Conservation (phyloP, 2,888 invertebrate species). For the Melitaea athalia region DNA sequence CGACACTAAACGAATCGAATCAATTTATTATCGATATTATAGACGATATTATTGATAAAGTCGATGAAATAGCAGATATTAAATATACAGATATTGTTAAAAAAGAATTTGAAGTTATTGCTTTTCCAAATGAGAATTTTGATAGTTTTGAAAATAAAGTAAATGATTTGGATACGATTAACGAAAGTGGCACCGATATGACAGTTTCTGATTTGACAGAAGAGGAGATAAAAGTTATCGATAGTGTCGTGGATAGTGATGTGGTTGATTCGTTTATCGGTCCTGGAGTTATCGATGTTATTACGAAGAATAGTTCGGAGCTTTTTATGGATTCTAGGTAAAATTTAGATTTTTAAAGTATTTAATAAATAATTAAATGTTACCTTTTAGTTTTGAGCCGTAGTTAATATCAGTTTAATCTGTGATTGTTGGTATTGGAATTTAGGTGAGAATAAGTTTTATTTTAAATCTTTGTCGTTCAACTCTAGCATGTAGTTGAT, state of each 20-base stretch:
- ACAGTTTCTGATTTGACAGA: slow-evolving; percentile 43
- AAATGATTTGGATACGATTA: slow-evolving; percentile 62
- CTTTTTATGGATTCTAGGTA: slow-evolving; percentile 51
- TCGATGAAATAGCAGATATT: slow-evolving; percentile 50
- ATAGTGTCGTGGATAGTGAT: slow-evolving; percentile 51
- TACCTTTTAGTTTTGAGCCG: background rate
- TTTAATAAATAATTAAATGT: background rate
- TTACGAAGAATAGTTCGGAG: slow-evolving; percentile 13
- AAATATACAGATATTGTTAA: slow-evolving; percentile 36
- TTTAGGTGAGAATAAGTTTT: no score
- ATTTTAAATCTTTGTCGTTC: no score
- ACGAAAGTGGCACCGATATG: slow-evolving; percentile 54
- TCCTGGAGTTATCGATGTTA: slow-evolving; percentile 33
- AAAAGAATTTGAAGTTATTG: slow-evolving; percentile 63
- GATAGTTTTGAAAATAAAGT: slow-evolving; percentile 39
- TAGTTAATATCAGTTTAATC: background rate
- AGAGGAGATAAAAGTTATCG: slow-evolving; percentile 49
- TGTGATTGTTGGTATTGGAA: no score
- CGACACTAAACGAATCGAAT: slow-evolving; percentile 38
- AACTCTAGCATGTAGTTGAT: no score
- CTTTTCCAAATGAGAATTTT: slow-evolving; percentile 46
- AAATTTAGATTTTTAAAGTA: background rate
- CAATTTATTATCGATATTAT: slow-evolving; percentile 52
- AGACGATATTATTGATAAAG: slow-evolving; percentile 61
- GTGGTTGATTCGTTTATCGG: slow-evolving; percentile 50